Base-by-base conservation (phyloP, 2,888 invertebrate genomes). In the Harpagoxenus sublaevis region DNA sequence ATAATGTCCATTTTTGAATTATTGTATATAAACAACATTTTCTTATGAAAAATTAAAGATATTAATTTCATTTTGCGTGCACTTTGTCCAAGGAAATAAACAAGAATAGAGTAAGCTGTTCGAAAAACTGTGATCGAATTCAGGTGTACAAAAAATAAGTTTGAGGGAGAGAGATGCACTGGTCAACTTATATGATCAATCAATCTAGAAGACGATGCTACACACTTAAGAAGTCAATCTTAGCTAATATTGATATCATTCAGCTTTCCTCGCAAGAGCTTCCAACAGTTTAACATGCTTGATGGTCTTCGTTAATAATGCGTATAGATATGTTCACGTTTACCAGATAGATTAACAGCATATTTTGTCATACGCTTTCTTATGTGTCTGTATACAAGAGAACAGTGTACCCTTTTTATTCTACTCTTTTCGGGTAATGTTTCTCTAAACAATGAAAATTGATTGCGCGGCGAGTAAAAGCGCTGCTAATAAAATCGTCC, bases 391-490 rank as follows among this genome's bases (percentile, higher is more conserved):
- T 55, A 42, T 55, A 42, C 28, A 12, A 60, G 1, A 12, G 15
- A 23, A 0, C n/a, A 53, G n/a, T 0, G 3, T 45, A n/a, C 8
- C 2, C n/a, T 42, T n/a, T 31, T 18, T 53, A n/a, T 39, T 45
- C 6, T n/a, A 42, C 5, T 39, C 4, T 23, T 55, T 0, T 60
- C 6, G 15, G 18, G 15, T 57, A 73, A 73, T 55, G 5, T 73
- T 39, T 55, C 18, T 57, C 5, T 74, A 74, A 39, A 60, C 12
- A 45, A 45, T 4, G 57, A 60, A 45, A 74, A 45, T 74, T 60
- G 28, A 60, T 74, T 74, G 42, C 23, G 15, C 39, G 15, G 12
- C 10, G 18, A 55, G 12, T 57, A 55, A 23, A 55, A 55, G 18
- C 28, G 18, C 4, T 45, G 12, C 4, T 23, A 23, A n/a, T 42